A percentile compares a stretch with the other conserved stretches of the same genome.
phyloP scores from a whole-genome alignment of 1,140 invertebrate genomes.

The Gonatopus flavifemur region DNA sequence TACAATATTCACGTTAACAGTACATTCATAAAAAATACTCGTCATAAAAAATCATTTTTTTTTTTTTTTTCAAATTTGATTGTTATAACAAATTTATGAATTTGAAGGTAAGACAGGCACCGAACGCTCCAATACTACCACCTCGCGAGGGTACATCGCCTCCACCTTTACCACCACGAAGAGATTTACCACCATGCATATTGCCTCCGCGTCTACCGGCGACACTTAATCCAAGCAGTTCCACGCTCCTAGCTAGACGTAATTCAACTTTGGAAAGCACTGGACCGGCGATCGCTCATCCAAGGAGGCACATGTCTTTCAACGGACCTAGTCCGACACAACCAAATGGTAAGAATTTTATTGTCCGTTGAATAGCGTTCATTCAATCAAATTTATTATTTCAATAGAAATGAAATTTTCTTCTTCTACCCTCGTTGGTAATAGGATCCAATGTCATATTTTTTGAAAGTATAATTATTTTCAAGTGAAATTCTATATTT shows the following conservation, averaged over 20 bases:
- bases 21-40: not conserved
- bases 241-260: constrained; percentile 49
- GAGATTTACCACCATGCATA: constrained; percentile 50
- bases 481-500: too few species aligned
- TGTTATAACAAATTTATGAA: constrained; percentile 7
- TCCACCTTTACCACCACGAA: constrained; percentile 64
- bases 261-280: constrained; percentile 54
- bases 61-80: not conserved
- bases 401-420: too few species aligned
- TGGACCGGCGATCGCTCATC: constrained; percentile 35
- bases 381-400: not conserved
- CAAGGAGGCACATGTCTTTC: constrained; percentile 53
- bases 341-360: constrained; percentile 48
- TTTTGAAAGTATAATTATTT: not conserved
- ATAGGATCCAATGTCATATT: not conserved
- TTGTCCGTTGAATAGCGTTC: not conserved
- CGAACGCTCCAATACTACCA: constrained; percentile 64
- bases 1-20: constrained; percentile 22
- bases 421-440: too few species aligned
- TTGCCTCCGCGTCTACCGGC: constrained; percentile 54
- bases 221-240: constrained; percentile 43
- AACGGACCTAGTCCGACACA: constrained; percentile 54
- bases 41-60: not conserved
- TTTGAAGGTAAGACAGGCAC: constrained; percentile 59
- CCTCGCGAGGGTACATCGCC: constrained; percentile 64